Evolutionary conservation across 2,113 vertebrate genomes (phyloP).

Genomic region (Laticauda colubrina): DNA sequence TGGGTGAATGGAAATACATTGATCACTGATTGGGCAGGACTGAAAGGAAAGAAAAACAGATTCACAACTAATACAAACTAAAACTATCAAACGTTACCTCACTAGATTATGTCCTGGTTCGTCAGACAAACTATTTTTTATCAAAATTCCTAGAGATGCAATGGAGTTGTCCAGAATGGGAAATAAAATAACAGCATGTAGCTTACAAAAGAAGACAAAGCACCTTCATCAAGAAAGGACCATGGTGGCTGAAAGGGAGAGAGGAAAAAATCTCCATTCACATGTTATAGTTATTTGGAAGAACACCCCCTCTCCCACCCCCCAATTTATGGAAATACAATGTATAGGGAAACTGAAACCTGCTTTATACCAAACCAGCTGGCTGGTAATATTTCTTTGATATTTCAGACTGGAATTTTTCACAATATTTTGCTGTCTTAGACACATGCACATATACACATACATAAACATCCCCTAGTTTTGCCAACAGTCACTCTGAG

Average conservation of each 20-base stretch:
- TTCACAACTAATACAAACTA: background rate
- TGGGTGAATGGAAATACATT: background rate
- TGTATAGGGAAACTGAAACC: background rate
- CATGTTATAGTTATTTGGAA: background rate
- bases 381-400: background rate
- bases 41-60: background rate
- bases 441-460: too few species aligned
- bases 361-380: background rate
- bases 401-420: background rate
- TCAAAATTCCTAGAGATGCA: background rate
- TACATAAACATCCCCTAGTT: background rate
- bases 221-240: background rate
- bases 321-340: background rate
- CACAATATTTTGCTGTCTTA: background rate
- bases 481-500: background rate
- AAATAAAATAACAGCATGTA: background rate
- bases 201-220: background rate
- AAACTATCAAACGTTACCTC: background rate
- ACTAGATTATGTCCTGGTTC: background rate
- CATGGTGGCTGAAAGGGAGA: background rate
- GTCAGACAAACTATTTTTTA: background rate
- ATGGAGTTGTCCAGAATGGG: background rate
- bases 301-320: background rate
- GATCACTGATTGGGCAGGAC: background rate
- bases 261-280: background rate